A percentile compares a stretch with the other conserved stretches of the same genome.
Evolutionary conservation across 23 tunicate genomes (phyloP).

Genomic region (Halocynthia aurantium): DNA sequence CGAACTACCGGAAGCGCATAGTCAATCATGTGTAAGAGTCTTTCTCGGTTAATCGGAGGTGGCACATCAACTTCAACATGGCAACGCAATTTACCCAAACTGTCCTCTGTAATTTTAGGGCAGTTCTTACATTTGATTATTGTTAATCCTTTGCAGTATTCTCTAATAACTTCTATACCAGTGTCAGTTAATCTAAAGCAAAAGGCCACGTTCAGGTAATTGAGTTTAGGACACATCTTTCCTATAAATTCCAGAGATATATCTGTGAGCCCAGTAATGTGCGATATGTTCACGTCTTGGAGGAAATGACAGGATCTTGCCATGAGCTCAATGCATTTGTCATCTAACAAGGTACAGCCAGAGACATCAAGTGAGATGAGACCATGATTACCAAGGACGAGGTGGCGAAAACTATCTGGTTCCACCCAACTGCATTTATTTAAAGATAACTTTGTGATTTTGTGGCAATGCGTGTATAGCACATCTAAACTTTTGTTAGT

Average conservation of each 20-base stretch:
- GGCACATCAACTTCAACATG: background rate
- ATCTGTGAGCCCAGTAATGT: slow-evolving; percentile 10
- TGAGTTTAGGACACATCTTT: slow-evolving; percentile 7
- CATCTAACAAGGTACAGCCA: background rate
- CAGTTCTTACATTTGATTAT: slow-evolving; percentile 7
- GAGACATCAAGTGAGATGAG: background rate
- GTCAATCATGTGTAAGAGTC: background rate
- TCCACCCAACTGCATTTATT: slow-evolving; percentile 9
- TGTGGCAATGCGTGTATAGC: background rate
- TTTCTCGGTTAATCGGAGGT: background rate
- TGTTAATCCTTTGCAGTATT: slow-evolving; percentile 10
- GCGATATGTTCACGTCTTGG: background rate
- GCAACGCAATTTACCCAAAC: background rate
- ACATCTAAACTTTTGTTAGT: slow-evolving; percentile 1
- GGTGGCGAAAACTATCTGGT: background rate
- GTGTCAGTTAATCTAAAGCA: slow-evolving; percentile 17
- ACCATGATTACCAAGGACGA: background rate
- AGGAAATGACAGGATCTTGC: slow-evolving; percentile 1
- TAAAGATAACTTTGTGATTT: background rate
- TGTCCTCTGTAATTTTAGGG: background rate
- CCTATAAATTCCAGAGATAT: slow-evolving; percentile 3
- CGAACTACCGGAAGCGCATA: background rate
- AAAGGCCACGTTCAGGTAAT: background rate
- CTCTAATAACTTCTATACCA: slow-evolving; percentile 4
- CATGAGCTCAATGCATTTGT: slow-evolving; percentile 12